Base-by-base conservation (phyloP, 2,797 vertebrate species). In the Hephaestus fuliginosus region DNA sequence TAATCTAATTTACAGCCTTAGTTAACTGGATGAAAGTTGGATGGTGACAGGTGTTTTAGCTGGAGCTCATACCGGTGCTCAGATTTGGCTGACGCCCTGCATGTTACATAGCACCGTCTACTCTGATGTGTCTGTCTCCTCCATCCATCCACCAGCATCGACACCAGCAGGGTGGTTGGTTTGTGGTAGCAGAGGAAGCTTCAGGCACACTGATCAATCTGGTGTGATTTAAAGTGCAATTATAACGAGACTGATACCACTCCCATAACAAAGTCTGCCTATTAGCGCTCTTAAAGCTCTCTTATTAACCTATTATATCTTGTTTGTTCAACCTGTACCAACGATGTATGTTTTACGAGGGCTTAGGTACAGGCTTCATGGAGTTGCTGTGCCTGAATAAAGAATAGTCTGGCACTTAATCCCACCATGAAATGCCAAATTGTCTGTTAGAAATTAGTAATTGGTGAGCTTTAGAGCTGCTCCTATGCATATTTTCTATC, bases 61-160 rank as follows among this genome's bases (percentile, higher is more conserved):
- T 75, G 56, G 49, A 81, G 63, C 39, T 73, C 49, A 61, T 57
- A 55, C 66, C 66, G 76, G 70, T 64, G 76, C 78, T 82, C 78
- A 62, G 65, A 81, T 80, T 67, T 85, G 81, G 79, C 86, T 39
- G 72, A 67, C 15, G 14, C 73, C 69, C 62, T 55, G 85, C 66
- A 70, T 63, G 76, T 74, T 73, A 61, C 74, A 80, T 76, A 80
- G 89, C 91, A 84, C 86, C 87, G 86, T 82, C 86, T 83, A 61
- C 53, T 68, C 69, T 78, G 81, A 88, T 91, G 80, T 76, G 83
- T 77, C 71, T 79, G 58, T 65, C 79, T 74, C 64, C 84, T 69
- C 70, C 52, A 72, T 83, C 70, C 52, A 72, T 83, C 76, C 76
- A 46, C 51, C 56, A 51, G 66, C 77, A 43, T 78, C 74, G 72